Percentiles rank a stretch among this genome's conserved stretches.
phyloP scores from a whole-genome alignment of 1,140 invertebrate species.

The Anoplophora glabripennis region DNA sequence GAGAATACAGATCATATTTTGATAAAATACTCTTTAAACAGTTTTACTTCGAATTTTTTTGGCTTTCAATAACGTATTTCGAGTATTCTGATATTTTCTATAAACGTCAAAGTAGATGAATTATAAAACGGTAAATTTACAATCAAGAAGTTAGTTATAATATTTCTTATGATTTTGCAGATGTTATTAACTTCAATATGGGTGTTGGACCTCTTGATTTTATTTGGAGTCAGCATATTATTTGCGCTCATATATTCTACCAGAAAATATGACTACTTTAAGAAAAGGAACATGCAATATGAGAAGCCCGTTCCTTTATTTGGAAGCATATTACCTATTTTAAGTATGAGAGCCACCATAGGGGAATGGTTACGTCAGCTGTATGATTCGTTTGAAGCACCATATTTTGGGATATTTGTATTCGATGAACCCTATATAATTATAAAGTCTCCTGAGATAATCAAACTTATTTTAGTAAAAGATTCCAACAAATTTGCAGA shows the following conservation, averaged over 20 bases:
- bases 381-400: slow-evolving; percentile 38
- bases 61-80: no score
- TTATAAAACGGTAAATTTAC: no score
- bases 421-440: slow-evolving; percentile 44
- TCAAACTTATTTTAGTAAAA: slow-evolving; percentile 52
- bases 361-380: slow-evolving; percentile 25
- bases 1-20: no score
- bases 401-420: slow-evolving; percentile 47
- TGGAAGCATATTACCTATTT: slow-evolving; percentile 39
- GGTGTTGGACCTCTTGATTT: neutral
- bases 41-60: no score
- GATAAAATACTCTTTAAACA: no score
- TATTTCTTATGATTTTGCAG: slow-evolving; percentile 7
- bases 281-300: slow-evolving; percentile 37
- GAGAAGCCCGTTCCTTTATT: slow-evolving; percentile 42
- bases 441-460: slow-evolving; percentile 48
- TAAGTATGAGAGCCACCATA: slow-evolving; percentile 13
- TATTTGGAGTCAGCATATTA: neutral
- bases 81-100: no score
- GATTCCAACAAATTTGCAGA: slow-evolving; percentile 56
- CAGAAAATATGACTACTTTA: slow-evolving; percentile 42
- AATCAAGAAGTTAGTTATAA: no score
- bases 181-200: slow-evolving; percentile 13
- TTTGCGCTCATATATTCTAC: slow-evolving; percentile 24
- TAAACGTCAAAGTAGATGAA: no score